A percentile compares a stretch with the other conserved stretches of the same genome.
These are phyloP conservation scores for Leptonema lineaticorne DNA, from an alignment of 1,140 invertebrate species.

Conservation along the genomic window DNA sequence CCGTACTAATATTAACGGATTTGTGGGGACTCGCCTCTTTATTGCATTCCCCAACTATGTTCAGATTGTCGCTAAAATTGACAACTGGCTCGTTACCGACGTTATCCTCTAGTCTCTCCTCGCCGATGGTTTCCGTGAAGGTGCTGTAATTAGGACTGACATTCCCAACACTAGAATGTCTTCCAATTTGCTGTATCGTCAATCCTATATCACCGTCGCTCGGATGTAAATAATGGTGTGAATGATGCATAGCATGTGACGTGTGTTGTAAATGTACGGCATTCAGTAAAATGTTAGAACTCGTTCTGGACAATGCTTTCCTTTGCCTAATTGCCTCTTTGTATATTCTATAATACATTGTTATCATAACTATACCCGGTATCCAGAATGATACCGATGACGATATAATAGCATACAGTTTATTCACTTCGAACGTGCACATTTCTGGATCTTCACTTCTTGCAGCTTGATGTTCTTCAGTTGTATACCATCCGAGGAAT, in stretches of 20 bases:
- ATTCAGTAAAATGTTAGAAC: conserved; percentile 79
- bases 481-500: conserved; percentile 90
- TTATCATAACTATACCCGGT: conserved; percentile 89
- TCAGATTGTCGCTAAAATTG: conserved; percentile 35
- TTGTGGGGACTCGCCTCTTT: conserved; percentile 55
- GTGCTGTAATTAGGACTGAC: conserved; percentile 63
- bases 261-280: conserved; percentile 78
- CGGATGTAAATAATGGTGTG: conserved; percentile 67
- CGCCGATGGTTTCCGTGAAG: conserved; percentile 64
- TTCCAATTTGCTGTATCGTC: conserved; percentile 45
- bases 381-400: conserved; percentile 95
- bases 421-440: conserved; percentile 87
- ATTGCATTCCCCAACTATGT: conserved; percentile 46
- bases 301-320: conserved; percentile 78
- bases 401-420: conserved; percentile 85
- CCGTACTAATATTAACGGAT: conserved; percentile 53
- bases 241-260: conserved; percentile 65
- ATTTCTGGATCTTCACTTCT: conserved; percentile 70
- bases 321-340: conserved; percentile 87
- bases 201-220: conserved; percentile 59
- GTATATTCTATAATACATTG: conserved; percentile 88
- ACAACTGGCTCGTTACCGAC: conserved; percentile 44
- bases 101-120: conserved; percentile 57
- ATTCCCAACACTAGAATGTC: conserved; percentile 57
- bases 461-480: conserved; percentile 71